phyloP scores from a whole-genome alignment of 2,113 vertebrate genomes.

The Sphaerodactylus townsendi region DNA sequence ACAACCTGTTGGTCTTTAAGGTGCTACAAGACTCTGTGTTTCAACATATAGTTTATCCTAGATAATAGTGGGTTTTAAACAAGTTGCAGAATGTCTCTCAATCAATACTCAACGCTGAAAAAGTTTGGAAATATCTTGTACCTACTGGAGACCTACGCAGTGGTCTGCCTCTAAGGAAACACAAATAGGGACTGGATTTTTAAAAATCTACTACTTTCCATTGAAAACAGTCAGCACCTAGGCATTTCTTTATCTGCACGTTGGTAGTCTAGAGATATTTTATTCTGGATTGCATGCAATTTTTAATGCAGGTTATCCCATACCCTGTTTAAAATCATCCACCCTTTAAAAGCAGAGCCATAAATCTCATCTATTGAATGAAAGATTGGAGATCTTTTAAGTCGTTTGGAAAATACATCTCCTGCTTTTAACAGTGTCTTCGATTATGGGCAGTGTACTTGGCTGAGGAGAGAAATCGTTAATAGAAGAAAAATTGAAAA shows the following conservation, averaged over 20 bases:
- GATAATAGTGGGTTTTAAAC: background rate
- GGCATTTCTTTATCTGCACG: background rate
- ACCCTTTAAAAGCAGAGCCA: background rate
- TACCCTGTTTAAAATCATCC: background rate
- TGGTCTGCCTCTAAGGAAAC: background rate
- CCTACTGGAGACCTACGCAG: background rate
- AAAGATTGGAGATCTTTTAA: background rate
- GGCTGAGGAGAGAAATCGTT: background rate
- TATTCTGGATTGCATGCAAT: background rate
- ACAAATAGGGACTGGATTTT: background rate
- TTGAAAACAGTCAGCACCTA: background rate
- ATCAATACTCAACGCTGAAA: background rate
- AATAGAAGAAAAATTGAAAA: slow-evolving; percentile 18
- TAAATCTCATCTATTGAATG: background rate
- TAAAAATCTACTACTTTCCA: background rate
- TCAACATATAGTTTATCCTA: background rate
- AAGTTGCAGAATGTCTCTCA: background rate
- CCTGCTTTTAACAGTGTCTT: slow-evolving; percentile 11
- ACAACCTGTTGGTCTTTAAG: too few species aligned
- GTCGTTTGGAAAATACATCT: slow-evolving; percentile 22
- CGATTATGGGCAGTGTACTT: background rate
- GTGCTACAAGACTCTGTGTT: too few species aligned
- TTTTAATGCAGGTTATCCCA: background rate
- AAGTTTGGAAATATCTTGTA: background rate
- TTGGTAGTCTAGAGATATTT: background rate